Percentiles rank a stretch among this genome's conserved stretches.
Conservation (phyloP, 2,113 vertebrate species). For the human region DNA sequence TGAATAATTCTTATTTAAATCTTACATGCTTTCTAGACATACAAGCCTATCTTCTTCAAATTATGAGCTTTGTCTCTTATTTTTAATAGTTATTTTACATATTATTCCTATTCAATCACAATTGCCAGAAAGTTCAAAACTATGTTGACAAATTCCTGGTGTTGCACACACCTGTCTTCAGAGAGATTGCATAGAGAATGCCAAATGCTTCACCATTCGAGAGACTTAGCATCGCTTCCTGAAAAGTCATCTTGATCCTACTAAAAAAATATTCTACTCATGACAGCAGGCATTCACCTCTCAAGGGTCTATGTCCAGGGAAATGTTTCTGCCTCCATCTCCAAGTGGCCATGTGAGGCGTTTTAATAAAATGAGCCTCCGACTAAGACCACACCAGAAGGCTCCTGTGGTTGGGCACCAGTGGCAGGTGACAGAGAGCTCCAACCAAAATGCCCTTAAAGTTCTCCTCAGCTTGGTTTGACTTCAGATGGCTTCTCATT, state of each 20-base stretch:
- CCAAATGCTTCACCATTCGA: rapidly evolving
- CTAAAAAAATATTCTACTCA: not conserved
- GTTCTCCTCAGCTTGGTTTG: not conserved
- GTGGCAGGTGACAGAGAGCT: not conserved
- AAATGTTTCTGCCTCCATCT: not conserved
- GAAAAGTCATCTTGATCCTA: not conserved
- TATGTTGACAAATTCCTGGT: not conserved
- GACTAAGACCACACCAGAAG: not conserved
- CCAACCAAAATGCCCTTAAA: not conserved
- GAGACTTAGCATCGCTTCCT: not conserved
- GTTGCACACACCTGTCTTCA: no score
- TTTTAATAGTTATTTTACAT: not conserved
- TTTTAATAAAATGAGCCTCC: not conserved
- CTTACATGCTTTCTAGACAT: not conserved
- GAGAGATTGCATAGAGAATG: not conserved
- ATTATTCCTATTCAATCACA: not conserved
- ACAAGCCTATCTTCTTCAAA: not conserved
- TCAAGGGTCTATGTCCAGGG: not conserved
- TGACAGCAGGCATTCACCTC: not conserved
- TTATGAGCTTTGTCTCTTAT: not conserved
- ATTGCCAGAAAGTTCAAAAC: not conserved
- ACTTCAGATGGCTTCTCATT: not conserved
- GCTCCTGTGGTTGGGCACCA: no score
- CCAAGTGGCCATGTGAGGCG: not conserved
- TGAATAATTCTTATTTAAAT: not conserved